Evolutionary conservation across 2,113 vertebrate species (phyloP), one percentile per base, ranked within the genome.

Genomic region (Eupsittula cactorum): DNA sequence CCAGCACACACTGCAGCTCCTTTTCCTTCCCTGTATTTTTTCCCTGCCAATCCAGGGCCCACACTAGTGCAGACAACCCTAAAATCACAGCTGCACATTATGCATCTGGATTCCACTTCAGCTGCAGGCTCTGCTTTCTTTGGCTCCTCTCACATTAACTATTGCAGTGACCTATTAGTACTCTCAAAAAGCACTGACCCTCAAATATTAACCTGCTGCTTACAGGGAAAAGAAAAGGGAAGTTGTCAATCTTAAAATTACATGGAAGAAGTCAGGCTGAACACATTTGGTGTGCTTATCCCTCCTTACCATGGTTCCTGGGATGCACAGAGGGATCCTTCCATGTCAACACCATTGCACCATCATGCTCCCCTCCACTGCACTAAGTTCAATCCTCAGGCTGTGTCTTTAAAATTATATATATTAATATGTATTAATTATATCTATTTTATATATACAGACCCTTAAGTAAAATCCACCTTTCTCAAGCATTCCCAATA

Each of bases 61-160:
- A 23, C 19, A 29, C 16, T 17, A 71, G 62, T 64, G 82, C 70
- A 82, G 86, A 69, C 1, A 5, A 92, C 82, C 65, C 78, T 90
- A 31, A 65, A 79, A 78, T 35, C 50, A 31, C 90, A 80, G 79
- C 39, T 76, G 75, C 74, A 73, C 65, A 84, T 83, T 62, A 79
- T 53, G 29, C 64, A 82, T 67, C 95, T 69, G 86, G 71, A 87
- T 89, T 85, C 92, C 92, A 91, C 86, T 94, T 95, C 94, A 97
- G 93, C 78, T 67, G 85, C 88, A 94, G 33, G 29, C 65, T 97
- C 97, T 79, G 63, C 86, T 82, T 83, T 17, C 62, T 49, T 53
- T 49, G 27, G 52, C 59, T 78, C 96, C 37, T 33, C 76, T 91
- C 73, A 68, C 57, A 67, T 97, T 97, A 95, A 98, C 97, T 93